phyloP scores from a whole-genome alignment of 2,888 invertebrate species.

The Epinotia brunnichana region DNA sequence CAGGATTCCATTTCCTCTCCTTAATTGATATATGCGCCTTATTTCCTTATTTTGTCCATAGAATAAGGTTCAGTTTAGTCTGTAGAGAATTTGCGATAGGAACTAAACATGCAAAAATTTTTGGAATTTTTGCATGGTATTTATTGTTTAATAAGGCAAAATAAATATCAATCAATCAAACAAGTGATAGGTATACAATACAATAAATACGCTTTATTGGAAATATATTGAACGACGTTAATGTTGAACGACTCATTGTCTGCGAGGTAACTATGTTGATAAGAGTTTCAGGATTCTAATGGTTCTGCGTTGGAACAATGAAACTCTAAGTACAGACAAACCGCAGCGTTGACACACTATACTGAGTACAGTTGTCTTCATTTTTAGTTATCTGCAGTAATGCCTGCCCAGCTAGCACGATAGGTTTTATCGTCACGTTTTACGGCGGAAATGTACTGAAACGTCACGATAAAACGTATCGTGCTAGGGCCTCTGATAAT shows the following conservation, averaged over 20 bases:
- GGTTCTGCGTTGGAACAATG: not conserved
- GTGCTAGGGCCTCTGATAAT: no score
- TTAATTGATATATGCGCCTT: constrained; percentile 1
- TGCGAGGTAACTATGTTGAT: not conserved
- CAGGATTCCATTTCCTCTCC: constrained; percentile 1
- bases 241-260: not conserved
- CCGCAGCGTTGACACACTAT: not conserved
- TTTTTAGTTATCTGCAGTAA: no score
- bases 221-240: not conserved
- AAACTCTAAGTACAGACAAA: not conserved
- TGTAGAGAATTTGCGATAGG: not conserved
- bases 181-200: no score
- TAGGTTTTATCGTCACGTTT: no score
- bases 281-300: constrained; percentile 8
- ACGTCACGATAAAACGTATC: no score
- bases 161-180: no score
- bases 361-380: not conserved
- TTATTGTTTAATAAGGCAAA: no score
- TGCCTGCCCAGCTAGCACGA: no score
- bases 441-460: no score
- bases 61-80: not conserved
- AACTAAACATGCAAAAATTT: no score
- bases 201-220: not conserved
- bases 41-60: not conserved
- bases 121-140: no score